Percentiles rank a stretch among this genome's conserved stretches.
phyloP scores from a whole-genome alignment of 2,797 vertebrate genomes.

The Gallinago nigripennis region DNA sequence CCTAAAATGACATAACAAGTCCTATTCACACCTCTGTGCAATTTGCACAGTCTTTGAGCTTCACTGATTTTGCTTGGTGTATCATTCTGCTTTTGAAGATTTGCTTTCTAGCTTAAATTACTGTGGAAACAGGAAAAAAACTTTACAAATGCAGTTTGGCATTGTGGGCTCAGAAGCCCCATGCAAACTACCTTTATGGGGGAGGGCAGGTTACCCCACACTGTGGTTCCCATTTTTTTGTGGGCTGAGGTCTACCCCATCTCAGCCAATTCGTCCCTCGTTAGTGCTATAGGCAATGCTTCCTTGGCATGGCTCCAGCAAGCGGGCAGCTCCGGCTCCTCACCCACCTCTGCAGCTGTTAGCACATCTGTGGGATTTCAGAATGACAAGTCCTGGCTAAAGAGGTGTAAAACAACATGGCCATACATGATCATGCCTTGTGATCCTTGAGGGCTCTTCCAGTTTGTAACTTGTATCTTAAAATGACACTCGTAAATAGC shows the following conservation, averaged over 20 bases:
- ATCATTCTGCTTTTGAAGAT: constrained; percentile 24
- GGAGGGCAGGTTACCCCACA: neutral
- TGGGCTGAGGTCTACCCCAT: neutral
- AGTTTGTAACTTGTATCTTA: neutral
- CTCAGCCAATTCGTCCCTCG: neutral
- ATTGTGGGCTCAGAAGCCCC: neutral
- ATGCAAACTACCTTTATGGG: neutral
- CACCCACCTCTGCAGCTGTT: constrained; percentile 44
- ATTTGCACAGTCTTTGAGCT: constrained; percentile 38
- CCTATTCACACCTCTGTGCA: constrained; percentile 39
- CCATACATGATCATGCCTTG: neutral
- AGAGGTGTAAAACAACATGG: constrained; percentile 16
- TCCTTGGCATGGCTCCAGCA: neutral
- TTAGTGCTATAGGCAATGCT: neutral
- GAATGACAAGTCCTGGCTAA: constrained; percentile 18
- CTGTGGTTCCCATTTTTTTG: neutral
- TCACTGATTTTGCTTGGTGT: constrained; percentile 34
- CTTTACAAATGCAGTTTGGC: neutral
- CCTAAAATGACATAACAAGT: constrained; percentile 24
- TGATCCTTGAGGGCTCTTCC: constrained; percentile 1
- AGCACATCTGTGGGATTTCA: constrained; percentile 44
- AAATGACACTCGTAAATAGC: neutral
- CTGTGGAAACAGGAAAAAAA: neutral
- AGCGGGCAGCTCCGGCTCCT: neutral
- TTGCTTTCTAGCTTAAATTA: constrained; percentile 30